phyloP scores from a whole-genome alignment of 2,113 vertebrate genomes.

The Delphinus delphis region DNA sequence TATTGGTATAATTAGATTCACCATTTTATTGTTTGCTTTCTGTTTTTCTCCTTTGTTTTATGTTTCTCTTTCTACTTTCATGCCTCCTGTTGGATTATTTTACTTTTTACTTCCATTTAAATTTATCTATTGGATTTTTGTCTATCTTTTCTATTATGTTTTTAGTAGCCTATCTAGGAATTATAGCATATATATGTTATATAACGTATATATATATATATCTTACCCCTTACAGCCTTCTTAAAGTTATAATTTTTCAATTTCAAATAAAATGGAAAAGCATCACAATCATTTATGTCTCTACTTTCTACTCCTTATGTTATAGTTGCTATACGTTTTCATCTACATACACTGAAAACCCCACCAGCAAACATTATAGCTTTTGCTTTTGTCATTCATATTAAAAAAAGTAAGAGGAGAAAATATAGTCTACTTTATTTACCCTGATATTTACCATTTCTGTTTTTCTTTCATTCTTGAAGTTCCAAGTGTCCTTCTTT shows the following conservation, averaged over 20 bases:
- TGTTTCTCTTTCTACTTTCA: background rate
- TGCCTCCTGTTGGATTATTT: background rate
- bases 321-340: background rate
- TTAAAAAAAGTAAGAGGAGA: background rate
- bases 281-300: background rate
- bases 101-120: background rate
- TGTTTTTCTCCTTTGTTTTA: background rate
- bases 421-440: background rate
- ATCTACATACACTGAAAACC: background rate
- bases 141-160: background rate
- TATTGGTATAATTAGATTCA: background rate
- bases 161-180: background rate
- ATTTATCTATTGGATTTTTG: background rate
- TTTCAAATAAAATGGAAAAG: background rate
- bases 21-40: background rate
- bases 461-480: background rate
- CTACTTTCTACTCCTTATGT: background rate
- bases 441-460: background rate
- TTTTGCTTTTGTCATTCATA: background rate
- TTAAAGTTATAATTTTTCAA: background rate
- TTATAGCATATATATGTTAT: background rate
- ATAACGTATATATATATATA: background rate
- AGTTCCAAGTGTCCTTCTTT: background rate
- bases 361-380: background rate
- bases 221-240: background rate